These are phyloP conservation scores for Thomomys bottae DNA, from an alignment of 2,113 vertebrate genomes.

Conservation along the genomic window DNA sequence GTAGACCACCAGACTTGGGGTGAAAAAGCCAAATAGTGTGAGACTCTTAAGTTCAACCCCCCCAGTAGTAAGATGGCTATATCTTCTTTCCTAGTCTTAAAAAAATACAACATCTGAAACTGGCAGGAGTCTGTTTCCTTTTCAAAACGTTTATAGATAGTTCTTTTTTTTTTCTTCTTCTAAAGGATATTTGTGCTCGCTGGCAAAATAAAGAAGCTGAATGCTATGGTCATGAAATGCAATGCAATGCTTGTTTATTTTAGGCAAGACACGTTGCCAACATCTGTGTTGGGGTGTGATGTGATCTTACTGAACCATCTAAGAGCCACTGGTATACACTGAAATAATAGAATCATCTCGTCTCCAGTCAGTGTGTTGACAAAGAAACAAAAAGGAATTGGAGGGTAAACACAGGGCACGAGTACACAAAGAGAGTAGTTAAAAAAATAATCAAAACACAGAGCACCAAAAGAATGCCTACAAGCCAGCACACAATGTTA, in stretches of 20 bases:
- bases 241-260: constrained; percentile 32
- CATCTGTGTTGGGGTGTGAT: constrained; percentile 51
- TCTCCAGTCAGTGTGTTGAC: constrained; percentile 66
- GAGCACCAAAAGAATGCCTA: constrained; percentile 23
- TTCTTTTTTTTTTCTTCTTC: constrained; percentile 30
- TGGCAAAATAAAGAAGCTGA: constrained; percentile 46
- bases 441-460: constrained; percentile 72
- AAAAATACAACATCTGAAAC: background rate
- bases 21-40: too few species aligned
- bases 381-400: constrained; percentile 67
- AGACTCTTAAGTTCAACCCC: too few species aligned
- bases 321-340: constrained; percentile 42
- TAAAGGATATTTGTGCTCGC: background rate
- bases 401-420: constrained; percentile 59
- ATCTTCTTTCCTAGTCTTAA: background rate
- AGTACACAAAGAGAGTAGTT: constrained; percentile 53
- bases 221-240: constrained; percentile 27
- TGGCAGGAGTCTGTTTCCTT: background rate
- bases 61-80: background rate
- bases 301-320: constrained; percentile 41
- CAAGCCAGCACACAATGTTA: constrained; percentile 56
- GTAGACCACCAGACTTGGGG: too few species aligned
- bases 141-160: constrained; percentile 49
- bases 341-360: constrained; percentile 63
- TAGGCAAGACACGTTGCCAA: constrained; percentile 45